A percentile compares a stretch with the other conserved stretches of the same genome.
Evolutionary conservation across 2,888 invertebrate genomes (phyloP).

Genomic region (Lysandra coridon): DNA sequence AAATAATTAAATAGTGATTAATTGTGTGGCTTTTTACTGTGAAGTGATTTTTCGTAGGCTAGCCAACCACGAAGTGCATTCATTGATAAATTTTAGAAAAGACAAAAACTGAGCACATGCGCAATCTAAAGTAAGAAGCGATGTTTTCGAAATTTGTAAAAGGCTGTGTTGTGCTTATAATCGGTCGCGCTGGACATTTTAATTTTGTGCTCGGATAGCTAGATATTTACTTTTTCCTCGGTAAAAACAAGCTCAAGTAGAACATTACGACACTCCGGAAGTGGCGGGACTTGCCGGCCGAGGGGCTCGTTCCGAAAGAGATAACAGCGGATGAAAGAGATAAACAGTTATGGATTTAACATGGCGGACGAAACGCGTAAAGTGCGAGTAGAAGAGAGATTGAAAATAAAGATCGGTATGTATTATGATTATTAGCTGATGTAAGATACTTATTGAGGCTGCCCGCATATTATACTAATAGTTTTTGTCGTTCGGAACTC

Average conservation of each 20-base stretch:
- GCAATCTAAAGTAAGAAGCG: conserved; percentile 57
- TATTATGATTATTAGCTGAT: conserved; percentile 54
- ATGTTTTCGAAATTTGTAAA: conserved; percentile 47
- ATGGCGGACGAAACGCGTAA: conserved; percentile 95
- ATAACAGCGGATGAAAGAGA: conserved; percentile 81
- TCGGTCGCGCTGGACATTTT: conserved; percentile 51
- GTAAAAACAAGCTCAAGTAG: conserved; percentile 69
- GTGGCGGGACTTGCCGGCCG: conserved; percentile 78
- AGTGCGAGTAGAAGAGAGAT: conserved; percentile 95
- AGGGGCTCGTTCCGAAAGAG: conserved; percentile 78
- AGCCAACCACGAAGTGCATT: conserved; percentile 59
- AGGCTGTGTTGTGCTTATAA: conserved; percentile 42
- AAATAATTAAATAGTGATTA: conserved; percentile 39
- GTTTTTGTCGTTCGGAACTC: neutral
- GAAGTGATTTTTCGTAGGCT: conserved; percentile 48
- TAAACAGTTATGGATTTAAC: conserved; percentile 91
- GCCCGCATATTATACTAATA: neutral
- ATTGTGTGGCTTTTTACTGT: conserved; percentile 42
- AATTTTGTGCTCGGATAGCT: conserved; percentile 52
- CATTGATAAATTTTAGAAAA: conserved; percentile 71
- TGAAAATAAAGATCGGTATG: conserved; percentile 97
- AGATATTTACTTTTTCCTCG: conserved; percentile 47
- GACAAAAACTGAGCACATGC: conserved; percentile 66
- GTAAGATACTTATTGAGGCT: conserved; percentile 7
- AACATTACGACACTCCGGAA: conserved; percentile 81